Conservation (phyloP, 2,113 vertebrate genomes). For the Heterotis niloticus region DNA sequence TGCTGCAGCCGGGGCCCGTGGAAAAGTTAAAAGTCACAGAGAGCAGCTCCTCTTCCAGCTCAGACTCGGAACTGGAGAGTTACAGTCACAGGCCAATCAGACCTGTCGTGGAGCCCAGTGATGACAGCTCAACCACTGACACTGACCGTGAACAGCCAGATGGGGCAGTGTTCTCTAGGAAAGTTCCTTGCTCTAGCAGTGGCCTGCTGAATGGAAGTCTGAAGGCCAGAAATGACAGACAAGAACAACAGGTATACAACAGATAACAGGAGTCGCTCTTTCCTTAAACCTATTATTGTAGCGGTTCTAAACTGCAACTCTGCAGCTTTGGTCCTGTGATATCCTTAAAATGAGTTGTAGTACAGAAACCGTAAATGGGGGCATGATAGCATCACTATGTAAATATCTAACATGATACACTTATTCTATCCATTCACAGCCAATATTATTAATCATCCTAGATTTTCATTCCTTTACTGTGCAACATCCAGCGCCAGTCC, state of each 20-base stretch:
- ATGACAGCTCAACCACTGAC: conserved; percentile 7
- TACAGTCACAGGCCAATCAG: conserved; percentile 27
- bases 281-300: not conserved
- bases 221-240: conserved; percentile 29
- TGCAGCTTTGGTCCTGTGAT: too few relatives aligned
- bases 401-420: too few relatives aligned
- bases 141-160: conserved; percentile 48
- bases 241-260: conserved; percentile 51
- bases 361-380: too few relatives aligned
- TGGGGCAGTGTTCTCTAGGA: conserved; percentile 43
- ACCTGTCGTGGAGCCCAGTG: conserved; percentile 12
- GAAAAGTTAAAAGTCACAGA: conserved; percentile 36
- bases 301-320: too few relatives aligned
- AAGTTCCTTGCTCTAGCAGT: conserved; percentile 28
- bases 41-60: conserved; percentile 45
- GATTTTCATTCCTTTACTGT: too few relatives aligned
- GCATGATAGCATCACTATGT: too few relatives aligned
- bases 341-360: too few relatives aligned
- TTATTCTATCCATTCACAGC: too few relatives aligned
- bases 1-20: conserved; percentile 33
- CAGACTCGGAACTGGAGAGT: conserved; percentile 41
- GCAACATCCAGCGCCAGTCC: too few relatives aligned
- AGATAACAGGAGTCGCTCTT: not conserved
- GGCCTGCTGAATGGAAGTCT: conserved; percentile 36
- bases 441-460: too few relatives aligned